Conservation (phyloP, 2,888 invertebrate genomes). For the Drosophila siamana region DNA sequence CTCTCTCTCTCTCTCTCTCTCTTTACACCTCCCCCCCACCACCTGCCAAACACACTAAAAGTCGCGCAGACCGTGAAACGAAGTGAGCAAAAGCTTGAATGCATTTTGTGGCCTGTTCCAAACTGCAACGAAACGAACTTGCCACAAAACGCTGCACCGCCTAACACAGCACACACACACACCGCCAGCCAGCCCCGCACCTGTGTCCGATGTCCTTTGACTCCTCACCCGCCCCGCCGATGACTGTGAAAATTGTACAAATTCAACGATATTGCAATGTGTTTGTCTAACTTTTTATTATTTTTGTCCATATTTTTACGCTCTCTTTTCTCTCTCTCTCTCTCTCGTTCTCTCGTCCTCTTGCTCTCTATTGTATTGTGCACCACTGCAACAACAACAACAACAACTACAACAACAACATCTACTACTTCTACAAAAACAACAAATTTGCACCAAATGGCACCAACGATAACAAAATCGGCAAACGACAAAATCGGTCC, state of each 20-base stretch:
- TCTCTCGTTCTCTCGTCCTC: slow-evolving; percentile 23
- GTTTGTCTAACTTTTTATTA: slow-evolving; percentile 25
- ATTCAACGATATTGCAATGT: slow-evolving; percentile 41
- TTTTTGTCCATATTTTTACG: slow-evolving; percentile 32
- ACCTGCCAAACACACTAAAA: no score
- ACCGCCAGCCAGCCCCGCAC: slow-evolving; percentile 40
- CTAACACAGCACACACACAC: slow-evolving; percentile 33
- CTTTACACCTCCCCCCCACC: background rate
- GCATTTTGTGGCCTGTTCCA: slow-evolving; percentile 28
- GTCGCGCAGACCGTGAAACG: background rate
- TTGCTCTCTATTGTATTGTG: slow-evolving; percentile 43
- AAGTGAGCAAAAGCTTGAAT: background rate
- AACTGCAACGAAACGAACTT: no score
- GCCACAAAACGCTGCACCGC: slow-evolving; percentile 41
- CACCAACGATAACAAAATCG: slow-evolving; percentile 16
- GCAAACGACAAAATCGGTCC: slow-evolving; percentile 23
- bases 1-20: background rate
- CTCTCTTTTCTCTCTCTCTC: slow-evolving; percentile 44
- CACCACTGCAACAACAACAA: slow-evolving; percentile 51
- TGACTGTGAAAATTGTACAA: slow-evolving; percentile 30
- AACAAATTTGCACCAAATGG: background rate
- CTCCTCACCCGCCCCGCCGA: background rate
- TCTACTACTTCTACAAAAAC: slow-evolving; percentile 3
- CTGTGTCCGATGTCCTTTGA: slow-evolving; percentile 6
- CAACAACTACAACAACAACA: slow-evolving; percentile 33